Conservation (phyloP, 2,113 vertebrate genomes). For the Ardeotis arabs region DNA sequence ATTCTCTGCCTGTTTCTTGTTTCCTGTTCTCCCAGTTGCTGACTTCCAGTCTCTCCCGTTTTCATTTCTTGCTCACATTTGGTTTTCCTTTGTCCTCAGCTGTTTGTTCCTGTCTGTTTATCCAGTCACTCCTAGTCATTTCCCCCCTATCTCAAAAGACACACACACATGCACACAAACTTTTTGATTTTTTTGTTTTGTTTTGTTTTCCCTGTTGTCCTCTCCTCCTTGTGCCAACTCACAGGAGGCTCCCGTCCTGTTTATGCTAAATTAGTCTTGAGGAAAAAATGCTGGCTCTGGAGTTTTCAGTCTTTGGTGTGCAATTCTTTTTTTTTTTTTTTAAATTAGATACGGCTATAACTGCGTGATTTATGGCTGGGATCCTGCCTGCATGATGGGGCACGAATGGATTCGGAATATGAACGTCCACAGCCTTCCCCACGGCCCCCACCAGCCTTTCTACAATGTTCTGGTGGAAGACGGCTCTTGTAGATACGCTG, state of each 20-base stretch:
- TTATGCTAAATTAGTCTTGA: neutral
- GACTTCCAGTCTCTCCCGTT: neutral
- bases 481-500: slow-evolving; percentile 92
- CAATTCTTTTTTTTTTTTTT: neutral
- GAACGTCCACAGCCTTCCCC: slow-evolving; percentile 92
- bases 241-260: neutral
- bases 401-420: slow-evolving; percentile 96
- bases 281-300: neutral
- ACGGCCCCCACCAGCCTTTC: slow-evolving; percentile 92
- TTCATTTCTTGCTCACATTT: neutral
- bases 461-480: slow-evolving; percentile 96
- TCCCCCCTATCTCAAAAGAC: neutral
- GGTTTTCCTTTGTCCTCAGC: neutral
- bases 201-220: neutral
- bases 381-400: slow-evolving; percentile 96
- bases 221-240: neutral
- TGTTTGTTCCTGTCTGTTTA: neutral
- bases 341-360: slow-evolving; percentile 87
- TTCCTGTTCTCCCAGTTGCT: neutral
- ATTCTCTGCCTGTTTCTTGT: neutral
- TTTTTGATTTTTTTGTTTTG: no score
- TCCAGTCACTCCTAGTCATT: neutral
- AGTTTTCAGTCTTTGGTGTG: neutral
- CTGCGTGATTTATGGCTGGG: slow-evolving; percentile 97
- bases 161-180: neutral